Evolutionary conservation across 2,888 invertebrate genomes (phyloP), one percentile per base, ranked within the genome.

Genomic region (Chrysolina haemoptera): DNA sequence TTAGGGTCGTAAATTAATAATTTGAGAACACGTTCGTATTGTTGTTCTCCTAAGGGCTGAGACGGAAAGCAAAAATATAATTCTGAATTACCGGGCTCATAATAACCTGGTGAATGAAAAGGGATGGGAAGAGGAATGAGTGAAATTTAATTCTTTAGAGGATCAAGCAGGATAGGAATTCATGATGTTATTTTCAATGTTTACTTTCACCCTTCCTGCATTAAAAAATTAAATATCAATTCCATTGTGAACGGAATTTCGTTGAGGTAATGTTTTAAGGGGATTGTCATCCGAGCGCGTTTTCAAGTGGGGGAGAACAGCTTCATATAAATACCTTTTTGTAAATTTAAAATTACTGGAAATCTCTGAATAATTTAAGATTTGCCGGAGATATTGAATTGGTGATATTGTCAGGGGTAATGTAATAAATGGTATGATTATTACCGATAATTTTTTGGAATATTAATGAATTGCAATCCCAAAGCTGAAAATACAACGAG

Each of bases 141-240:
- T 50, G 53, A 22, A 53, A 53, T 53, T 53, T 18, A 53, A 53
- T 53, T 53, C 18, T 53, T 11, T 18, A 11, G 27, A 27, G 53
- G 53, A 53, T 53, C 53, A 53, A 3, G 20, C 18, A 20, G 14
- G 53, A 18, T 10, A 20, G 53, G 53, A 53, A 53, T 18, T 53
- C 14, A 11, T 16, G 9, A 48, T 48, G 48, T 16, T n/a, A 48
- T 16, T 48, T 48, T 0, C 16, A 16, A 48, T 48, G 16, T 48
- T 9, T 16, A 8, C 3, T 10, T 35, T 35, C 35, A 8, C 35
- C 16, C 16, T n/a, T 10, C 48, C 16, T 1, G 16, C 8, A 10
- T 16, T 1, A 10, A 48, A 48, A 48, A 48, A 48, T 10, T n/a
- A 48, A 48, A 48, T 53, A 20, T 11, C 22, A 20, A 53, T 22